Conservation (phyloP, 2,888 invertebrate genomes). For the Sceliomorpha sp. region DNA sequence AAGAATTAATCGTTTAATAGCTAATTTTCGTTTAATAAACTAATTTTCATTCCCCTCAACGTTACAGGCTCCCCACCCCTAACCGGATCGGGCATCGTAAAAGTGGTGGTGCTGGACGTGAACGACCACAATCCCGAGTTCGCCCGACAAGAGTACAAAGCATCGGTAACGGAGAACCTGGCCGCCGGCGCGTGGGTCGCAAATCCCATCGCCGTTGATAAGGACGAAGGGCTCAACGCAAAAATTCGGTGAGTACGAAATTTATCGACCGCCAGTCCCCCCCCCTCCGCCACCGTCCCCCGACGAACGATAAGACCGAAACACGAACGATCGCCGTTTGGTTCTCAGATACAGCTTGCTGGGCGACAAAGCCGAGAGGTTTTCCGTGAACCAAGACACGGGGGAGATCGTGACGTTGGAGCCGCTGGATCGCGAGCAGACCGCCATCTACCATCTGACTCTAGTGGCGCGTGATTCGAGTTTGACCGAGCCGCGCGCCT, state of each 20-base stretch:
- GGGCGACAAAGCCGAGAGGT: conserved; percentile 90
- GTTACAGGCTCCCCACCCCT: conserved; percentile 93
- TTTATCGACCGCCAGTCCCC: no score
- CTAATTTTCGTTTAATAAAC: no score
- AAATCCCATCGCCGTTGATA: conserved; percentile 89
- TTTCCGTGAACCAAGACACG: conserved; percentile 88
- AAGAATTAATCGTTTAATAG: no score
- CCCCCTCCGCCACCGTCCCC: no score
- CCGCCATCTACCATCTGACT: conserved; percentile 88
- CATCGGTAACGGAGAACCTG: conserved; percentile 90
- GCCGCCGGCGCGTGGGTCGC: conserved; percentile 89
- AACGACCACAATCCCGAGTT: conserved; percentile 97
- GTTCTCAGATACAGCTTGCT: conserved; percentile 86
- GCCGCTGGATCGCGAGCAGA: conserved; percentile 90
- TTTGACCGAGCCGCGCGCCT: conserved; percentile 90
- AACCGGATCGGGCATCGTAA: conserved; percentile 95
- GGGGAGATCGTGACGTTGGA: conserved; percentile 89
- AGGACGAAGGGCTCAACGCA: conserved; percentile 91
- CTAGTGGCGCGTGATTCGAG: conserved; percentile 94
- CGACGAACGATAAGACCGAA: conserved; percentile 6
- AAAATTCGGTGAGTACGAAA: conserved; percentile 85
- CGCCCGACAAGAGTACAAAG: conserved; percentile 89
- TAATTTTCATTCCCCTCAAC: no score
- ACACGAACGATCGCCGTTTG: background rate
- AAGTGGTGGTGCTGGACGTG: conserved; percentile 94